Evolutionary conservation across 2,113 vertebrate species (phyloP).

Genomic region (Ascaphus truei): DNA sequence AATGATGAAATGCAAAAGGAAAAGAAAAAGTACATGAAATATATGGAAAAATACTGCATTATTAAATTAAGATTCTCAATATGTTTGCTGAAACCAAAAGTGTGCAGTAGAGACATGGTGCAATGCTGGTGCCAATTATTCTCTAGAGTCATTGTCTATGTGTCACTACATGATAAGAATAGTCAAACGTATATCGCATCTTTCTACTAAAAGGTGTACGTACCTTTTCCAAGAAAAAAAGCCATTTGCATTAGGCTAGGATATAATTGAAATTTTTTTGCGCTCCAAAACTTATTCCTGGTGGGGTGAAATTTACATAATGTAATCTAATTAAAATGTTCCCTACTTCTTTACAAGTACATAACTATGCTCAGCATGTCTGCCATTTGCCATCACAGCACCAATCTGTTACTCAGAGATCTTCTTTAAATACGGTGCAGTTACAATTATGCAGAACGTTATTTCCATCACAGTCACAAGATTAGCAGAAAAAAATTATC

Average conservation of each 20-base stretch:
- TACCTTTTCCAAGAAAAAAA: conserved; percentile 24
- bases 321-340: conserved; percentile 37
- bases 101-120: no score
- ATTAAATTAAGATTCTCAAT: no score
- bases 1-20: no score
- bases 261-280: conserved; percentile 29
- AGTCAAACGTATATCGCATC: conserved; percentile 18
- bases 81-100: no score
- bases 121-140: conserved; percentile 17
- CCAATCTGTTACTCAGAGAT: conserved; percentile 4
- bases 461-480: no score
- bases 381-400: conserved; percentile 18
- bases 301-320: conserved; percentile 28
- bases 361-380: conserved; percentile 27
- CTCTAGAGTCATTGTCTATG: not conserved
- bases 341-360: conserved; percentile 30
- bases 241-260: conserved; percentile 31
- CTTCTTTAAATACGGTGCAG: not conserved
- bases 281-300: conserved; percentile 17
- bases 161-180: conserved; percentile 14
- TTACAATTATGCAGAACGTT: not conserved
- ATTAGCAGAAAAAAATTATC: no score
- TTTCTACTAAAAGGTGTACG: conserved; percentile 6
- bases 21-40: no score
- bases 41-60: not conserved